A percentile compares a stretch with the other conserved stretches of the same genome.
These are phyloP conservation scores for Onchidella celtica DNA, from an alignment of 2,888 invertebrate genomes.

Conservation along the genomic window DNA sequence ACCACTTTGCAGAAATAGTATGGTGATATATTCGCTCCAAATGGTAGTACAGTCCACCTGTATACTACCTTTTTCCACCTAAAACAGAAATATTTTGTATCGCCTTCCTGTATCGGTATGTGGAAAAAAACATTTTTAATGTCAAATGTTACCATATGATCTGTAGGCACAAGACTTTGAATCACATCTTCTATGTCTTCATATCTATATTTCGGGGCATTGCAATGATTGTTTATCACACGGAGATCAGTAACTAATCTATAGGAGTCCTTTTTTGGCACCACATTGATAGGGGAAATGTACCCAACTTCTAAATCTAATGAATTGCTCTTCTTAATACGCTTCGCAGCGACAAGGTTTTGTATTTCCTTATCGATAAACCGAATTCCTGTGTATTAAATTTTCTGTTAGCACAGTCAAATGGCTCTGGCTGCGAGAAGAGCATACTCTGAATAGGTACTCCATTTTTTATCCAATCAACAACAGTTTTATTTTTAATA, in stretches of 20 bases:
- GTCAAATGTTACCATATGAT: neutral
- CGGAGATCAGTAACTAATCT: neutral
- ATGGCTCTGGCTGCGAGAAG: neutral
- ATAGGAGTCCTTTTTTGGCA: neutral
- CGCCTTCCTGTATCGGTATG: neutral
- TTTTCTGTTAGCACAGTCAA: neutral
- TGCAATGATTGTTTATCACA: neutral
- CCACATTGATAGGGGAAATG: neutral
- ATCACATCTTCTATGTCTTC: neutral
- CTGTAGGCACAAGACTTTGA: neutral
- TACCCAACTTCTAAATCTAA: neutral
- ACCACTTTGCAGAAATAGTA: neutral
- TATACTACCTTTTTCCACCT: neutral
- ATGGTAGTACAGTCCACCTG: neutral
- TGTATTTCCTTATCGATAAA: neutral
- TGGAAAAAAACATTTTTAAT: neutral
- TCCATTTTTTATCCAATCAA: neutral
- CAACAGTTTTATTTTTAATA: neutral
- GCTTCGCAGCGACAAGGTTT: neutral
- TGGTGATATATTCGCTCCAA: neutral
- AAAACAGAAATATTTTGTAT: neutral
- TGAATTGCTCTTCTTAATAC: neutral
- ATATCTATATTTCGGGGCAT: neutral
- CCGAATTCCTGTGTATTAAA: neutral
- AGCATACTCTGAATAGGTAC: neutral